These are phyloP conservation scores for Cirrhinus molitorella DNA, from an alignment of 2,797 vertebrate species.

Conservation along the genomic window DNA sequence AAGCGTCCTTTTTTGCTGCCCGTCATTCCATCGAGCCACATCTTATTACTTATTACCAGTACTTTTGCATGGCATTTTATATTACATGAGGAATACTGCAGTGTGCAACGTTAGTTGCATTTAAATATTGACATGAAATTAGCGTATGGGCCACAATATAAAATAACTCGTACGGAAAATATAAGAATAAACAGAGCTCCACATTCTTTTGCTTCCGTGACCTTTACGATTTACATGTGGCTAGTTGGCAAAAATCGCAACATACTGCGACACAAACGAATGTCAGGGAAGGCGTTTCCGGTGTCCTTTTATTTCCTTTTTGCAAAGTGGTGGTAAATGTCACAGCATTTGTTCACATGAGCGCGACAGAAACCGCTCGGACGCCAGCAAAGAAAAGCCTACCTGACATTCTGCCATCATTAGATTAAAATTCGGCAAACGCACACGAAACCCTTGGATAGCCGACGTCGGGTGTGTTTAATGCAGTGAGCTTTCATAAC, in stretches of 20 bases:
- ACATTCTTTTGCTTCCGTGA: too few species aligned
- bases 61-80: slow-evolving; percentile 34
- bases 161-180: background rate
- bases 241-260: background rate
- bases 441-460: background rate
- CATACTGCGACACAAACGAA: slow-evolving; percentile 1
- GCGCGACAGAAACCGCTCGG: background rate
- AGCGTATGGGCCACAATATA: background rate
- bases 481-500: slow-evolving; percentile 44
- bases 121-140: background rate
- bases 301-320: background rate
- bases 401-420: background rate
- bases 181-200: too few species aligned
- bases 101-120: background rate
- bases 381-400: slow-evolving; percentile 3
- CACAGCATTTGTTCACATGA: background rate
- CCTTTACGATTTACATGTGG: too few species aligned
- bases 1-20: slow-evolving; percentile 22
- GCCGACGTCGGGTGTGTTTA: background rate
- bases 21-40: slow-evolving; percentile 13
- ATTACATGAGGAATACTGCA: background rate
- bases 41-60: slow-evolving; percentile 2
- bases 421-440: background rate
- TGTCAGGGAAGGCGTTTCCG: slow-evolving; percentile 6
- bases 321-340: slow-evolving; percentile 35